Conservation (phyloP, 2,113 vertebrate genomes). For the Pomatostomus ruficeps region DNA sequence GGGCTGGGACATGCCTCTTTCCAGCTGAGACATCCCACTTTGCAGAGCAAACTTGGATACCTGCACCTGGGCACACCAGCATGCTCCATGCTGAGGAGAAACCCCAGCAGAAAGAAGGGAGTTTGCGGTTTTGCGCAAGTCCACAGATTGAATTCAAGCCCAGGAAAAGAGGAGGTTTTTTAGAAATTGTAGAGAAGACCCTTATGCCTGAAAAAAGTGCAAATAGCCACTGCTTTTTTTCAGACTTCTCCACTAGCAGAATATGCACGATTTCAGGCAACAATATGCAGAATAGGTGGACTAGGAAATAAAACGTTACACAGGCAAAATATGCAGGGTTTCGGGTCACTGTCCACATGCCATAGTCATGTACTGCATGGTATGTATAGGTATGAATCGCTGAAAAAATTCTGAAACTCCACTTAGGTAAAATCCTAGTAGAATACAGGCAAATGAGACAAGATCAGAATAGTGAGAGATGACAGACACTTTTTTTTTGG, state of each 20-base stretch:
- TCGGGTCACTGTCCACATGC: not conserved
- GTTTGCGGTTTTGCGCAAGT: not conserved
- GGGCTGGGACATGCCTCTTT: not conserved
- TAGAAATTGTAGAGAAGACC: not conserved
- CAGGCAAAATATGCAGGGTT: not conserved
- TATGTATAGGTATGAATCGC: not conserved
- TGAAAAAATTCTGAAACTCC: not conserved
- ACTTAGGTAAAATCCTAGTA: not conserved
- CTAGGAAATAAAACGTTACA: not conserved
- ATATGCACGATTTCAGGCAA: not conserved
- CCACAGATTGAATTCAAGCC: not conserved
- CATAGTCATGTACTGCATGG: not conserved
- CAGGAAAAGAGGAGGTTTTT: not conserved
- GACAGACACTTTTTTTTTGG: not conserved
- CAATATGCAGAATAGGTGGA: not conserved
- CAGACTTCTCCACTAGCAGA: not conserved
- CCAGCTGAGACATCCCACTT: not conserved
- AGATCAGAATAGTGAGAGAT: not conserved
- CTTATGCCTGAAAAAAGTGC: not conserved
- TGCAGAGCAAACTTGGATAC: not conserved
- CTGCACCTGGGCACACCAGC: rapidly evolving
- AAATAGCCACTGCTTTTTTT: not conserved
- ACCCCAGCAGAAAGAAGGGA: not conserved
- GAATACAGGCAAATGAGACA: not conserved
- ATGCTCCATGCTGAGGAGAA: not conserved